phyloP scores from a whole-genome alignment of 2,888 invertebrate genomes.

The Liodrosophila aerea region DNA sequence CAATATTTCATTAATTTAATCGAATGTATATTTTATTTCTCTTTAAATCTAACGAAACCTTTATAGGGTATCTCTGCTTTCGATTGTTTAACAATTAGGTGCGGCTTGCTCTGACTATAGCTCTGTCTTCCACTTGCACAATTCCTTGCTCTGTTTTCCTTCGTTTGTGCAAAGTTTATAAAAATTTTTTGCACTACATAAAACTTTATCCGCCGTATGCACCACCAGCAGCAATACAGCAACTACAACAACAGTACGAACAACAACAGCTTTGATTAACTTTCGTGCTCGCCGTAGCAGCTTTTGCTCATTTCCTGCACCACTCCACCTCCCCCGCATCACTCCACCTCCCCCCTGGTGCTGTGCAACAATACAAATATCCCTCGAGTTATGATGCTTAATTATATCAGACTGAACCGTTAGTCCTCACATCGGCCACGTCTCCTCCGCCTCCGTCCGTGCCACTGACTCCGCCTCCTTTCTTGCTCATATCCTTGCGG shows the following conservation, averaged over 20 bases:
- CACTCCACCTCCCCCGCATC: background rate
- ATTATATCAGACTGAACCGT: slow-evolving; percentile 61
- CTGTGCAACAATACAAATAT: slow-evolving; percentile 50
- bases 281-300: slow-evolving; percentile 52
- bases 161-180: slow-evolving; percentile 50
- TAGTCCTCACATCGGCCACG: slow-evolving; percentile 40
- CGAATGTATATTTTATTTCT: too few relatives aligned
- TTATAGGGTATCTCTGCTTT: too few relatives aligned
- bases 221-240: slow-evolving; percentile 22
- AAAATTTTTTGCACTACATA: slow-evolving; percentile 59
- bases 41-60: too few relatives aligned
- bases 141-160: slow-evolving; percentile 37
- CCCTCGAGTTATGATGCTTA: slow-evolving; percentile 73
- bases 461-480: background rate
- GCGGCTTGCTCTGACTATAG: slow-evolving; percentile 3
- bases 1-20: too few relatives aligned
- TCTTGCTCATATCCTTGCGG: slow-evolving; percentile 8
- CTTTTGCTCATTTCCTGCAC: slow-evolving; percentile 63
- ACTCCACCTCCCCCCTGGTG: background rate
- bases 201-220: slow-evolving; percentile 53
- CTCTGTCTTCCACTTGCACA: slow-evolving; percentile 4
- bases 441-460: background rate
- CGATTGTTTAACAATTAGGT: too few relatives aligned
- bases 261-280: slow-evolving; percentile 60
- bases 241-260: slow-evolving; percentile 13